Evolutionary conservation across 2,888 invertebrate species (phyloP).

Genomic region (Xiphydria camelus): DNA sequence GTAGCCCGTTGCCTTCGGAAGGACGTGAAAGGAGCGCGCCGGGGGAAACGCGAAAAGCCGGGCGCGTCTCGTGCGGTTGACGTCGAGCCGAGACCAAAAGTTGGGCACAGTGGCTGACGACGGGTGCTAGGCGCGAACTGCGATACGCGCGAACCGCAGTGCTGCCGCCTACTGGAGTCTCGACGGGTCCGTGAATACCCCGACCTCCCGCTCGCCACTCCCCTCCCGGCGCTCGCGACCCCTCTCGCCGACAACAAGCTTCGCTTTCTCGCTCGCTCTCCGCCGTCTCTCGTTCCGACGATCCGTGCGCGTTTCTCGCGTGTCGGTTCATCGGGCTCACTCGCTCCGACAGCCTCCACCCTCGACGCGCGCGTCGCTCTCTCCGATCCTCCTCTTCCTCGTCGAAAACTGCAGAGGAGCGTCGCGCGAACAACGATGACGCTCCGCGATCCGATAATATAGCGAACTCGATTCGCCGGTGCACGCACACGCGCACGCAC

Average conservation of each 20-base stretch:
- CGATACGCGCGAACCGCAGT: constrained; percentile 56
- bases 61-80: no score
- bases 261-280: constrained; percentile 5
- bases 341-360: constrained; percentile 13
- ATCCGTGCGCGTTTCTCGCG: constrained; percentile 31
- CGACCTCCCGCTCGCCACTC: constrained; percentile 57
- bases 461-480: constrained; percentile 35
- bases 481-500: no score
- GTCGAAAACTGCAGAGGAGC: constrained; percentile 35
- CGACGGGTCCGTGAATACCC: constrained; percentile 29
- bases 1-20: no score
- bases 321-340: constrained; percentile 18
- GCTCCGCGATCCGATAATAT: constrained; percentile 34
- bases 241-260: no score
- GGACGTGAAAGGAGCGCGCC: no score
- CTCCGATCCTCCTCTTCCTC: constrained; percentile 34
- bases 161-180: constrained; percentile 56
- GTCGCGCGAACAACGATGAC: constrained; percentile 41
- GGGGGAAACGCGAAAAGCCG: no score
- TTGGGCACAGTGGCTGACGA: no score
- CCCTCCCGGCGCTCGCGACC: constrained; percentile 6
- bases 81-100: no score
- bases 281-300: constrained; percentile 19
- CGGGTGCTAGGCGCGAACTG: constrained; percentile 46
- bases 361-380: constrained; percentile 26